Evolutionary conservation across 1,140 invertebrate genomes (phyloP).

Genomic region (Mizuhopecten yessoensis): DNA sequence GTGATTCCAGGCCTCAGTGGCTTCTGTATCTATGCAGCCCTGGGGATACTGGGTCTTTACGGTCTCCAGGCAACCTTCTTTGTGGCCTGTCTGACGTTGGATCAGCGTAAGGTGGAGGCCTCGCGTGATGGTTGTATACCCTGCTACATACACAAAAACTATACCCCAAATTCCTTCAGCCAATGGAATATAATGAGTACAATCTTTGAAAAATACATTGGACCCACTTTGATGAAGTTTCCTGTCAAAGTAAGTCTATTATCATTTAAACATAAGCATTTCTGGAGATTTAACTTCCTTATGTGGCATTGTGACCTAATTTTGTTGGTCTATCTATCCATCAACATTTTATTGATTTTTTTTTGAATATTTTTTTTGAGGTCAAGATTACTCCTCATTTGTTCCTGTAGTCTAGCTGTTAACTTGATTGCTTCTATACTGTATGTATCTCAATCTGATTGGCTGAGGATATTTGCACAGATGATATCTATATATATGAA

Average conservation of each 20-base stretch:
- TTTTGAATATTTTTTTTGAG: no score
- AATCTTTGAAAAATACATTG: conserved; percentile 85
- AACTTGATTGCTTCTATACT: no score
- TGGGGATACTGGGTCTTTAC: conserved; percentile 86
- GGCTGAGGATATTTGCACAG: no score
- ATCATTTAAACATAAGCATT: no score
- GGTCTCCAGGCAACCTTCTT: conserved; percentile 91
- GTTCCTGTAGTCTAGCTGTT: no score
- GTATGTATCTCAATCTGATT: no score
- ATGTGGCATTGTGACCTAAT: no score
- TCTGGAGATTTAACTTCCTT: no score
- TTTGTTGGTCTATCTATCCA: no score
- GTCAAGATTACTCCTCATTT: no score
- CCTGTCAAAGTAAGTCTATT: conserved; percentile 82
- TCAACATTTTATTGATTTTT: no score
- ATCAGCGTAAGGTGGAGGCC: conserved; percentile 87
- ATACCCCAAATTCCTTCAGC: conserved; percentile 84
- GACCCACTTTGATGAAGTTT: conserved; percentile 83
- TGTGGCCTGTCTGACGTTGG: conserved; percentile 89
- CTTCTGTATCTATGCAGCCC: conserved; percentile 85
- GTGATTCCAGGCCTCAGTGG: conserved; percentile 92
- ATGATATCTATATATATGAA: no score
- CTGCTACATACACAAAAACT: conserved; percentile 87
- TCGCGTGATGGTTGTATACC: conserved; percentile 88
- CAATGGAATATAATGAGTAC: conserved; percentile 83